Evolutionary conservation across 2,888 invertebrate species (phyloP).

Genomic region (Drosophila affinis): DNA sequence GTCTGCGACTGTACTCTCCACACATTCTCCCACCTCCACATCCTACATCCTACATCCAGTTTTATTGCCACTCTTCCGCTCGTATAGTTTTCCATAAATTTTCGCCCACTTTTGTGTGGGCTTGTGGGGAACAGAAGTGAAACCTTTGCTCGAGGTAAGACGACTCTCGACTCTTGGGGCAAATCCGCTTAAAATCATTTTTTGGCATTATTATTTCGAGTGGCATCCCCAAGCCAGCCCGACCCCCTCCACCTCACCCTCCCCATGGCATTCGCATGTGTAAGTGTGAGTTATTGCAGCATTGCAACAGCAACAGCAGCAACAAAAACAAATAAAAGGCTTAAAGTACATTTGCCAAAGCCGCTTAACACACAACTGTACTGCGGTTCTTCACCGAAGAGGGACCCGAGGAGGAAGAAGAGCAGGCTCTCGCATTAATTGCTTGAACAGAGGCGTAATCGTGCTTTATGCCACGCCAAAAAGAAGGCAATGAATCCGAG

Average conservation of each 20-base stretch:
- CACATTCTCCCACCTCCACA: neutral
- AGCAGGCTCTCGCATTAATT: constrained; percentile 23
- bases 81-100: constrained; percentile 13
- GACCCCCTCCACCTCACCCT: constrained; percentile 2
- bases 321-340: constrained; percentile 58
- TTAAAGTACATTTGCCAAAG: constrained; percentile 66
- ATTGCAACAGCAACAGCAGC: constrained; percentile 53
- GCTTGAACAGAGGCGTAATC: constrained; percentile 46
- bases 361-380: constrained; percentile 70
- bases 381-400: constrained; percentile 52
- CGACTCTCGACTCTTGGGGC: constrained; percentile 11
- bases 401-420: neutral
- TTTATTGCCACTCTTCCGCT: neutral
- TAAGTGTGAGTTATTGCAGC: constrained; percentile 53
- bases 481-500: constrained; percentile 42
- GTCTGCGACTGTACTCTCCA: neutral
- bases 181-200: constrained; percentile 77
- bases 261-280: constrained; percentile 8
- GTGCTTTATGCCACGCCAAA: constrained; percentile 58
- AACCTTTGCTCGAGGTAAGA: neutral
- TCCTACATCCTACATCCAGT: neutral
- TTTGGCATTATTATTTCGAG: constrained; percentile 75
- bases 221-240: constrained; percentile 21
- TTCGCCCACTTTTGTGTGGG: constrained; percentile 7
- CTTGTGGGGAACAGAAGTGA: neutral